Percentiles rank a stretch among this genome's conserved stretches.
Evolutionary conservation across 2,888 invertebrate genomes (phyloP).

Genomic region (Nezara viridula): DNA sequence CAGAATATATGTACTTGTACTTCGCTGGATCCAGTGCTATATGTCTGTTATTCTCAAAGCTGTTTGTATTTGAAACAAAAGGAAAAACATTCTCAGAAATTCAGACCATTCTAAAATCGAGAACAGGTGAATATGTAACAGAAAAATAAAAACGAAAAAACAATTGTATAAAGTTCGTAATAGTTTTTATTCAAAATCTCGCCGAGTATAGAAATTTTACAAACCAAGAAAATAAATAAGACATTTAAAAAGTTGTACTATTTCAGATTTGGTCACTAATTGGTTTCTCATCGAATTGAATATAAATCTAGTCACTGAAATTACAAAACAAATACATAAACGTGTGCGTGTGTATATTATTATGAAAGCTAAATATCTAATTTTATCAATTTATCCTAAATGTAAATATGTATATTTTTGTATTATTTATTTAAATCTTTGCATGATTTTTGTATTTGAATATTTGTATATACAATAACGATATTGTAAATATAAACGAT

Average conservation of each 20-base stretch:
- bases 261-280: no score
- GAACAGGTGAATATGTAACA: neutral
- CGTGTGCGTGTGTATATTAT: neutral
- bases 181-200: neutral
- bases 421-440: neutral
- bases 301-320: no score
- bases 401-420: neutral
- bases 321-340: no score
- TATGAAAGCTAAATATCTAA: neutral
- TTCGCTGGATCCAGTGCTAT: slow-evolving; percentile 62
- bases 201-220: neutral
- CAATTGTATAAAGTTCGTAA: no score
- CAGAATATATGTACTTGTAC: slow-evolving; percentile 63
- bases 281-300: no score
- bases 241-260: no score
- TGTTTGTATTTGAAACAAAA: slow-evolving; percentile 65
- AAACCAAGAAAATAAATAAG: neutral
- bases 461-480: neutral
- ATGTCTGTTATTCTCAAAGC: slow-evolving; percentile 62
- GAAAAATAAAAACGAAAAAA: neutral
- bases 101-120: slow-evolving; percentile 59
- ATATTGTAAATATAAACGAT: no score
- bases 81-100: slow-evolving; percentile 65
- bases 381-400: neutral
- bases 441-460: neutral